Evolutionary conservation across 2,888 invertebrate genomes (phyloP), one percentile per base, ranked within the genome.

Genomic region (Drosophila testacea): DNA sequence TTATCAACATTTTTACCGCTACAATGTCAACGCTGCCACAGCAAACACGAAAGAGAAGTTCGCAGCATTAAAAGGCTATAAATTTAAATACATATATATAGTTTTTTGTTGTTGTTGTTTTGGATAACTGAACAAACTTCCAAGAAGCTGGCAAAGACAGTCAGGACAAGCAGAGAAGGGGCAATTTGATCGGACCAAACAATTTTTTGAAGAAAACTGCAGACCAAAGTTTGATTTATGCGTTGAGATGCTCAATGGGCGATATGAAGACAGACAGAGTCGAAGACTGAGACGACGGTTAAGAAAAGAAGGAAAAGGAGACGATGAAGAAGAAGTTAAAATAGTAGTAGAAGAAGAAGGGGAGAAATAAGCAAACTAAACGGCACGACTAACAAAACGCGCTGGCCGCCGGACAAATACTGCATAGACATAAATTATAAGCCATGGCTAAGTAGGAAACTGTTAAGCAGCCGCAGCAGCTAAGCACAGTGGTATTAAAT

Each of bases 211-310:
- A 69, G 80, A 85, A 85, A 85, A 85, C 77, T 75, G 39, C 62
- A 59, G 67, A 70, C 81, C 85, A 81, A 85, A 87, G 77, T 85
- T 88, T 88, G 85, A 85, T 88, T 85, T 85, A 85, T 85, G 89
- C 85, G 87, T 82, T 64, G 80, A 81, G 85, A 85, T 85, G 82
- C 55, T 80, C 84, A 84, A 87, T 73, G 80, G 77, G 57, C 68
- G 85, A 85, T 85, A 85, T 67, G 76, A 41, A 48, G 57, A 32
- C 32, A 34, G 57, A 55, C 48, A 6, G 34, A 44, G 42, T 7
- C 16, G 22, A 44, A 55, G 16, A 16, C 16, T 16, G 16, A 16
- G 16, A 16, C 16, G 16, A 16, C 16, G 16, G 16, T 16, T 16
- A 16, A 16, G 55, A 34, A 44, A 27, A 30, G 52, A 34, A 27